These are phyloP conservation scores for Cynoglossus semilaevis DNA, from an alignment of 2,113 vertebrate species.

Conservation along the genomic window DNA sequence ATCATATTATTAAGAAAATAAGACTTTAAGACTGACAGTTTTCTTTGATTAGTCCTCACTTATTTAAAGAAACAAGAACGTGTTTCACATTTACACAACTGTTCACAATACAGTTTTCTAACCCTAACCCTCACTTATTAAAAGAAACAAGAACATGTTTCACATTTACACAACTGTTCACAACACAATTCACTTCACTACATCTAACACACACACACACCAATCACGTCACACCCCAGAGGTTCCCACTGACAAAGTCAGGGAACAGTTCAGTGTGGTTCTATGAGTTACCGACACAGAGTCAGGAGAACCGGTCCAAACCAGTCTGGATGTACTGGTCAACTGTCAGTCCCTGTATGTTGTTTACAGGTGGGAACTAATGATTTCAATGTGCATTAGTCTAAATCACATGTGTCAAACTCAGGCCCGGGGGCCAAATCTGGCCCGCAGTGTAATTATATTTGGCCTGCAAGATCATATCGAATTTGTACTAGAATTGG, in stretches of 20 bases:
- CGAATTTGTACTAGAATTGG: too few species aligned
- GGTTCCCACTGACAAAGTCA: conserved; percentile 31
- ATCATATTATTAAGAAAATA: conserved; percentile 14
- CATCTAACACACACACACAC: conserved; percentile 35
- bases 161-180: conserved; percentile 18
- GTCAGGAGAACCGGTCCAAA: too few species aligned
- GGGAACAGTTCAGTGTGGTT: neutral
- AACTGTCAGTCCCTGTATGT: too few species aligned
- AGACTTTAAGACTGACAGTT: conserved; percentile 58
- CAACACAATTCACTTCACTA: conserved; percentile 23
- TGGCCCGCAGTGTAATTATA: too few species aligned
- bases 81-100: conserved; percentile 32
- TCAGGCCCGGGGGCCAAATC: too few species aligned
- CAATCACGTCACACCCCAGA: conserved; percentile 27
- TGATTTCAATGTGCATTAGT: too few species aligned
- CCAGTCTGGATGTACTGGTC: too few species aligned
- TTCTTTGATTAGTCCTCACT: too few species aligned
- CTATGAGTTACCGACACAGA: too few species aligned
- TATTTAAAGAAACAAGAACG: conserved; percentile 56
- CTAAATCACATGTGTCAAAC: too few species aligned
- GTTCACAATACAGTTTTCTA: conserved; percentile 1
- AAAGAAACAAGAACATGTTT: conserved; percentile 57
- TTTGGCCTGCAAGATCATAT: too few species aligned
- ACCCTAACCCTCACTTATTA: conserved; percentile 2
- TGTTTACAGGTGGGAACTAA: too few species aligned